Conservation (phyloP, 2,888 invertebrate genomes). For the Lithodes maja region DNA sequence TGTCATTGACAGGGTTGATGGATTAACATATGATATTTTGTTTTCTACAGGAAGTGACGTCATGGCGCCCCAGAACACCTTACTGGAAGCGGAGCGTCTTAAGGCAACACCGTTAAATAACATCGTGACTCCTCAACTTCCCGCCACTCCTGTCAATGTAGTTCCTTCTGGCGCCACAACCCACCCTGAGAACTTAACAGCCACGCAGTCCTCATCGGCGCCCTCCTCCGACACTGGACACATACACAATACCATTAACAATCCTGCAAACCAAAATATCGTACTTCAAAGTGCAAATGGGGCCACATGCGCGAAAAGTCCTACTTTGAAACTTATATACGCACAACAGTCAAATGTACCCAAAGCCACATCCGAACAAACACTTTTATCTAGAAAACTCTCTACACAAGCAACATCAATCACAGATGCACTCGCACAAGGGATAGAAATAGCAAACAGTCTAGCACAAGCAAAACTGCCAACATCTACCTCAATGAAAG, state of each 20-base stretch:
- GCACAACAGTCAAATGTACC: not conserved
- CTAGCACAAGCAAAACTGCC: no score
- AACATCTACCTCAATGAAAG: no score
- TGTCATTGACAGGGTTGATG: no score
- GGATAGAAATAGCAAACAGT: not conserved
- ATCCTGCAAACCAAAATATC: not conserved
- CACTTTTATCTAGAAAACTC: not conserved
- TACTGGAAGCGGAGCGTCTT: not conserved
- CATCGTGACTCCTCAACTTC: not conserved
- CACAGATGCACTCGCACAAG: not conserved
- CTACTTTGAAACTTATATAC: no score
- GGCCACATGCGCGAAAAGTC: no score
- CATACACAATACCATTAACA: not conserved
- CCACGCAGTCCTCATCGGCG: not conserved
- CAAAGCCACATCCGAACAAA: no score
- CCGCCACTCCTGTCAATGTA: no score
- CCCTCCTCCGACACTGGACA: not conserved
- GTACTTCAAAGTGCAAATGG: no score
- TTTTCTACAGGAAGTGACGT: not conserved
- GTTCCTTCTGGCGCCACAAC: no score
- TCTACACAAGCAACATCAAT: not conserved
- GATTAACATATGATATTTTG: no score
- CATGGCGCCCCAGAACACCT: constrained; percentile 28
- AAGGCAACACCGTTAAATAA: not conserved
- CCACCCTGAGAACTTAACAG: not conserved